A percentile compares a stretch with the other conserved stretches of the same genome.
phyloP scores from a whole-genome alignment of 2,113 vertebrate species.

The Conger conger region DNA sequence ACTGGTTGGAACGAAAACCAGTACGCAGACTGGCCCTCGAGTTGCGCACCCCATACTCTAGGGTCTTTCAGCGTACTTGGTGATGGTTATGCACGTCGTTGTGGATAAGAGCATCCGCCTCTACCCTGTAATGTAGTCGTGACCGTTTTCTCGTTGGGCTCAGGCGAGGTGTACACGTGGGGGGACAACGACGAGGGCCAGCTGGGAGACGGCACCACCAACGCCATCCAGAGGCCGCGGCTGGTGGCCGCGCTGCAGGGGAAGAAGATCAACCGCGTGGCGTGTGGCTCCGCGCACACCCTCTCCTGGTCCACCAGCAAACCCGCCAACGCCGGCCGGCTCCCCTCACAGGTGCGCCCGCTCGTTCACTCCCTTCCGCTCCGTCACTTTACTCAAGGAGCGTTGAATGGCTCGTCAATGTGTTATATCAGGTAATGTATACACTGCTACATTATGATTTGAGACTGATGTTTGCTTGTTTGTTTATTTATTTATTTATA shows the following conservation, averaged over 20 bases:
- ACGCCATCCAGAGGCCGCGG: slow-evolving; percentile 94
- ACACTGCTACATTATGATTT: too few relatives aligned
- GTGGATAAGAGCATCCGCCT: too few relatives aligned
- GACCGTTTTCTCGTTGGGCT: slow-evolving; percentile 35
- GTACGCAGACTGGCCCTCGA: too few relatives aligned
- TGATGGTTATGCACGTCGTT: too few relatives aligned
- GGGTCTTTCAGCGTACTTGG: too few relatives aligned
- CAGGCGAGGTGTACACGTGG: slow-evolving; percentile 98
- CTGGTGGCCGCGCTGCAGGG: slow-evolving; percentile 94
- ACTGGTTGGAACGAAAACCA: too few relatives aligned
- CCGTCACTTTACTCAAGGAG: too few relatives aligned
- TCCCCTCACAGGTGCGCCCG: slow-evolving; percentile 85
- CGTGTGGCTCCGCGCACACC: slow-evolving; percentile 96
- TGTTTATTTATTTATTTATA: too few relatives aligned
- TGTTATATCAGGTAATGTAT: too few relatives aligned
- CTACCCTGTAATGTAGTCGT: background rate
- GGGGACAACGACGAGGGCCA: slow-evolving; percentile 98
- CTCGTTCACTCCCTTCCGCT: background rate
- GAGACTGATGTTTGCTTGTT: too few relatives aligned
- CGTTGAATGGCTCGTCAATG: too few relatives aligned
- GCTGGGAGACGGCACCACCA: slow-evolving; percentile 95
- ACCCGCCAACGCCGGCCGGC: slow-evolving; percentile 92
- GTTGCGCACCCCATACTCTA: too few relatives aligned
- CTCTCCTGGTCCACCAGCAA: slow-evolving; percentile 98
- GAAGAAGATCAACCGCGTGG: slow-evolving; percentile 97